Evolutionary conservation across 2,113 vertebrate species (phyloP), one percentile per base, ranked within the genome.

Genomic region (Aegithalos caudatus): DNA sequence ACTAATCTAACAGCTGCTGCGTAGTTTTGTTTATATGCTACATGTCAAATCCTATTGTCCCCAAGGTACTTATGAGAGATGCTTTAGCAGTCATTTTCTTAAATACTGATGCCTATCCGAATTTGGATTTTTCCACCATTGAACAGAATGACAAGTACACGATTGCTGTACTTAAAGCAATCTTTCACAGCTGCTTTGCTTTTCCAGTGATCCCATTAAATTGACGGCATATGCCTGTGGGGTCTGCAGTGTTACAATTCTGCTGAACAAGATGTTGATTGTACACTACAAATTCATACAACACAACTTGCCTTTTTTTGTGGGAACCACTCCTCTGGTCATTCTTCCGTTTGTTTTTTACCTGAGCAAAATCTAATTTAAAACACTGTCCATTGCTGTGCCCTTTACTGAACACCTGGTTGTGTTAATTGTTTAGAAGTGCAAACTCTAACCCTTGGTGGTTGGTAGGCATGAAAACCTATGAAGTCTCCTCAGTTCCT

Each of bases 71-170:
- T 98, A 98, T 25, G 84, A 98, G 97, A 97, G 97, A 96, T 97
- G 96, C 98, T 98, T 99, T 98, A 98, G 98, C 96, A 98, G 98
- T 98, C 97, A 92, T 98, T 98, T 98, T 97, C 97, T 98, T 99
- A 99, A 99, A 99, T 98, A 98, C 97, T 94, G 95, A 98, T 97
- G 98, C 98, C 98, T 98, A 97, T 97, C 97, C 97, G 97, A 98
- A 98, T 98, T 98, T 98, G 98, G 97, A 81, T 96, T 96, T 97
- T 98, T 96, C 97, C 96, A 98, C 97, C 96, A 93, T 94, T 98
- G 98, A 98, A 95, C 95, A 97, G 98, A 98, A 98, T 99, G 99
- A 99, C 99, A 99, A 98, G 98, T 95, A 97, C 98, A 98, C 97
- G 97, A 98, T 98, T 98, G 98, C 98, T 98, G 97, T 98, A 98